These are phyloP conservation scores for Apogon hyalosoma DNA, from an alignment of 2,797 vertebrate genomes.

Conservation along the genomic window DNA sequence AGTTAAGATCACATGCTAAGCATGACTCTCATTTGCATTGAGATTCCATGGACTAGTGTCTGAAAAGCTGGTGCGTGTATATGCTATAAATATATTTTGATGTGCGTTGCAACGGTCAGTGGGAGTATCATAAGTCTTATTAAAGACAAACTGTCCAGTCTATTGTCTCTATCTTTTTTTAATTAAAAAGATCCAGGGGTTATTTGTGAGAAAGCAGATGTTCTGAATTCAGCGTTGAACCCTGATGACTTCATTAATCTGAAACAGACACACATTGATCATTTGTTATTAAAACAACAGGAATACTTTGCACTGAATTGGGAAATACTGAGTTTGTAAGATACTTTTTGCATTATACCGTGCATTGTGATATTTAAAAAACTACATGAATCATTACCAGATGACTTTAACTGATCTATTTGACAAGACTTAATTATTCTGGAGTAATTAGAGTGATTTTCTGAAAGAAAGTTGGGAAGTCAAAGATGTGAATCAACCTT, in stretches of 20 bases:
- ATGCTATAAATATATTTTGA: slow-evolving; percentile 78
- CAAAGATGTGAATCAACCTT: too few relatives aligned
- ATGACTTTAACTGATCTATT: too few relatives aligned
- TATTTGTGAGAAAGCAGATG: slow-evolving; percentile 19
- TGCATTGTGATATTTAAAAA: too few relatives aligned
- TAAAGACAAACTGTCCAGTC: slow-evolving; percentile 76
- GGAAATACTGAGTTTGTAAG: too few relatives aligned
- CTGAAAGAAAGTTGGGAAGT: too few relatives aligned
- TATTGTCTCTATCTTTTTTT: slow-evolving; percentile 31
- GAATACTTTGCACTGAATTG: slow-evolving; percentile 8
- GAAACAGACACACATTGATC: slow-evolving; percentile 18
- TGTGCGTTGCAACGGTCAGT: slow-evolving; percentile 67
- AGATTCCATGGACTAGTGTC: slow-evolving; percentile 53
- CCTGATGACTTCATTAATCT: slow-evolving; percentile 14
- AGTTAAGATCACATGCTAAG: slow-evolving; percentile 46
- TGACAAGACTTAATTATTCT: too few relatives aligned
- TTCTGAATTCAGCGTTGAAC: slow-evolving; percentile 3
- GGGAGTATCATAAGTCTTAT: slow-evolving; percentile 72
- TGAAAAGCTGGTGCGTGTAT: slow-evolving; percentile 69
- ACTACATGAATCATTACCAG: too few relatives aligned
- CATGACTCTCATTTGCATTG: slow-evolving; percentile 58
- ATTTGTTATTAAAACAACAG: slow-evolving; percentile 26
- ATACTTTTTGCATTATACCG: too few relatives aligned
- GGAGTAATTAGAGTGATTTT: too few relatives aligned
- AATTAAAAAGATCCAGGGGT: not conserved